Evolutionary conservation across 2,113 vertebrate species (phyloP).

Genomic region (Alethe diademata): DNA sequence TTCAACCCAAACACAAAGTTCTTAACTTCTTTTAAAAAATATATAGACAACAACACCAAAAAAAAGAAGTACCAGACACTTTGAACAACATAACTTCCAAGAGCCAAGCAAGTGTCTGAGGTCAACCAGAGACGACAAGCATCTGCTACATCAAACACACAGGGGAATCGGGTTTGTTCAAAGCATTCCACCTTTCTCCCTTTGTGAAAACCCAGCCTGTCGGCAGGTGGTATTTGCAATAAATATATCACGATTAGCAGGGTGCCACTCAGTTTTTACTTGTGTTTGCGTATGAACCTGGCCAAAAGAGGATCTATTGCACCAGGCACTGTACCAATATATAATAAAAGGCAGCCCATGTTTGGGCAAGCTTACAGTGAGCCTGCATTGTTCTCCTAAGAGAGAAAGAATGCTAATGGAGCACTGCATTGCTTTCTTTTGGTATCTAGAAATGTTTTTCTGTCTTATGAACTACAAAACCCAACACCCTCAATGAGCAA

Average conservation of each 20-base stretch:
- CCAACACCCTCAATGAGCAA: not conserved
- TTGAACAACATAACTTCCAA: not conserved
- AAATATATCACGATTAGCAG: fast-evolving
- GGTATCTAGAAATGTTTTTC: not conserved
- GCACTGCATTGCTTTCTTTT: not conserved
- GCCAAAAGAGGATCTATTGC: not conserved
- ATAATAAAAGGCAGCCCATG: conserved; percentile 31
- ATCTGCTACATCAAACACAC: conserved; percentile 18
- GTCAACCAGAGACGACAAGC: not conserved
- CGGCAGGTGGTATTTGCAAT: not conserved
- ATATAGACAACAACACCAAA: not conserved
- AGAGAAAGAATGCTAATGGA: not conserved
- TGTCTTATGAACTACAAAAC: not conserved
- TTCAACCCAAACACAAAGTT: not conserved
- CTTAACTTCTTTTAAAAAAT: not conserved
- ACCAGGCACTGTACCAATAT: not conserved
- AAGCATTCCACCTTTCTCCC: not conserved
- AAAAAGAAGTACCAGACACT: not conserved
- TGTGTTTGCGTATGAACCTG: fast-evolving
- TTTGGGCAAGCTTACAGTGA: conserved; percentile 17
- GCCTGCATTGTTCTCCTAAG: conserved; percentile 12
- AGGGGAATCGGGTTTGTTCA: not conserved
- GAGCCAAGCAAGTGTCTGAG: not conserved
- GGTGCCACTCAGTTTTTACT: not conserved
- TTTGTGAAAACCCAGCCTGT: not conserved